Base-by-base conservation (phyloP, 2,888 invertebrate genomes). In the Tinea semifulvella region DNA sequence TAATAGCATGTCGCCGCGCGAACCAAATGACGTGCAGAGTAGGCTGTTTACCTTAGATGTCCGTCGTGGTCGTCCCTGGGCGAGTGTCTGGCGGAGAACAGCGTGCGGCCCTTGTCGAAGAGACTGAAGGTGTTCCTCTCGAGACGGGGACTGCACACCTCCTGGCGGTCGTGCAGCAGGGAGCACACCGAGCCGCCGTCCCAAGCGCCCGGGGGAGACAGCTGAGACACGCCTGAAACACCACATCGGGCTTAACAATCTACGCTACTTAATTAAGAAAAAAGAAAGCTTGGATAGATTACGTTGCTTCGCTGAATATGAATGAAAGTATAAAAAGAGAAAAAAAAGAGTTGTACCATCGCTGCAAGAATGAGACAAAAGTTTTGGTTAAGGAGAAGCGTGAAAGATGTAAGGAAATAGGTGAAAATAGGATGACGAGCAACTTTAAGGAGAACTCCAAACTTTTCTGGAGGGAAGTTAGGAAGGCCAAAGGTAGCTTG, bases 221-320 rank as follows among this genome's bases (percentile, higher is more conserved):
- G 56, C 50, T 80, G 80, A 0, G 71, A 65, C 42, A 70, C 67
- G 43, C 75, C 80, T 79, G 61, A 63, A 62, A 51, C 28, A 56
- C 48, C 44, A 55, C 55, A 5, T 52, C 55, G 49, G 47, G 20
- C 4, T 20, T 3, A 3, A 19, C n/a, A 3, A 7, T 13, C 19
- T n/a, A n/a, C n/a, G n/a, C n/a, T n/a, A n/a, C n/a, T n/a, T n/a
- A n/a, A n/a, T n/a, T n/a, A n/a, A n/a, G n/a, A n/a, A n/a, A n/a
- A n/a, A n/a, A n/a, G n/a, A n/a, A n/a, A n/a, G n/a, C n/a, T n/a
- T n/a, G n/a, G n/a, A n/a, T n/a, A n/a, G n/a, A n/a, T n/a, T n/a
- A n/a, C n/a, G n/a, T n/a, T n/a, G n/a, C n/a, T n/a, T n/a, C n/a
- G n/a, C n/a, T n/a, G n/a, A n/a, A n/a, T n/a, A n/a, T n/a, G n/a